phyloP scores from a whole-genome alignment of 2,888 invertebrate species.

The Dolichomitus sp. region DNA sequence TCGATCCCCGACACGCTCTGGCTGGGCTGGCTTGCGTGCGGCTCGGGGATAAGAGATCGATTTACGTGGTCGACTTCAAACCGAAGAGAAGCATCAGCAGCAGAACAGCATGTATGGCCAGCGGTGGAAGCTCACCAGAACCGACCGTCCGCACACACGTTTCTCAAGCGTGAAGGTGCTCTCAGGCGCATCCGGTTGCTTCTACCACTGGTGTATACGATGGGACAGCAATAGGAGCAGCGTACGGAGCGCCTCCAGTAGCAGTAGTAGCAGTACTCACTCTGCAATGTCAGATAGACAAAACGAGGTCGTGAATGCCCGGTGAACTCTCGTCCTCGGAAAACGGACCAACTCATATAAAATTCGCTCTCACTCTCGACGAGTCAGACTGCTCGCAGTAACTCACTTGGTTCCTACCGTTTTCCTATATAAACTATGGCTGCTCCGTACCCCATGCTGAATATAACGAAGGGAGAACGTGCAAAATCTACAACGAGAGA shows the following conservation, averaged over 20 bases:
- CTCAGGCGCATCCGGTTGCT: slow-evolving; percentile 56
- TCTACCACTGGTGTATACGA: slow-evolving; percentile 40
- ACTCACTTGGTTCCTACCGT: slow-evolving; percentile 44
- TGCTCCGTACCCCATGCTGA: neutral
- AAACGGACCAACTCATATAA: slow-evolving; percentile 50
- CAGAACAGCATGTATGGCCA: neutral
- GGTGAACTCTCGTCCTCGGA: slow-evolving; percentile 53
- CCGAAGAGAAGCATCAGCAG: slow-evolving; percentile 19
- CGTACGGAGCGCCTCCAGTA: slow-evolving; percentile 33
- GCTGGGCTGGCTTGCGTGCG: slow-evolving; percentile 53
- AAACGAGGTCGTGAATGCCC: slow-evolving; percentile 64
- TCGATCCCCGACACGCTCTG: slow-evolving; percentile 61
- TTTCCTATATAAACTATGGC: neutral
- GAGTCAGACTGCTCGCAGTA: slow-evolving; percentile 19
- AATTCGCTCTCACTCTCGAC: slow-evolving; percentile 54
- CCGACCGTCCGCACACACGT: slow-evolving; percentile 43
- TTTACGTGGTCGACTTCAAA: slow-evolving; percentile 62
- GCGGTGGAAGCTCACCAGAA: slow-evolving; percentile 2
- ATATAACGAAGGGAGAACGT: slow-evolving; percentile 19
- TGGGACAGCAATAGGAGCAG: slow-evolving; percentile 33
- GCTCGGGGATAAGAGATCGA: slow-evolving; percentile 67
- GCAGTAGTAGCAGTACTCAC: slow-evolving; percentile 32
- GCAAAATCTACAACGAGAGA: neutral
- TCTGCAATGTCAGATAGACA: slow-evolving; percentile 59
- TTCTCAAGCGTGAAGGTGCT: slow-evolving; percentile 57